Conservation (phyloP, 2,113 vertebrate genomes). For the Pollimyrus isidori region DNA sequence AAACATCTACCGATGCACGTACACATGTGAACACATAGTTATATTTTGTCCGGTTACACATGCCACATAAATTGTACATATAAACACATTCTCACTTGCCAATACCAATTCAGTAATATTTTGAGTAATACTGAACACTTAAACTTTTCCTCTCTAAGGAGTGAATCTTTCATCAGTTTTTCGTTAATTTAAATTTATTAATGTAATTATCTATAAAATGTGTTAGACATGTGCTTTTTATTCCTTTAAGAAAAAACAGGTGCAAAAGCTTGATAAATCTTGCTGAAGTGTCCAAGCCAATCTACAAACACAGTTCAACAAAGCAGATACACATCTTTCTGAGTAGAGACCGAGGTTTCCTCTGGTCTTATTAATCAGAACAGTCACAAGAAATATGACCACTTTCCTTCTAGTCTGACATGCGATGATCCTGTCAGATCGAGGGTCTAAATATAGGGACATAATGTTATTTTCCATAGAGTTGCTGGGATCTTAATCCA, state of each 20-base stretch:
- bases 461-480: constrained; percentile 20
- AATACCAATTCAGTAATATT: background rate
- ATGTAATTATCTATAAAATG: background rate
- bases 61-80: background rate
- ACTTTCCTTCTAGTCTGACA: constrained; percentile 5
- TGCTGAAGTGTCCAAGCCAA: background rate
- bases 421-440: constrained; percentile 4
- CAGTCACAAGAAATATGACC: background rate
- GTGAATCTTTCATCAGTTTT: background rate
- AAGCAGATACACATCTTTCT: constrained; percentile 29
- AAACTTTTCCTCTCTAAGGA: background rate
- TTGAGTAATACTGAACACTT: background rate
- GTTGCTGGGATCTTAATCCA: constrained; percentile 27
- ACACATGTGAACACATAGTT: background rate
- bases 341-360: constrained; percentile 31
- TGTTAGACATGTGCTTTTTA: background rate
- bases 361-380: constrained; percentile 8
- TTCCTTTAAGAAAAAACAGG: constrained; percentile 2
- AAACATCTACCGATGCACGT: background rate
- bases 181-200: background rate
- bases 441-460: constrained; percentile 9
- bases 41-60: background rate
- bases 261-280: background rate
- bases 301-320: constrained; percentile 7
- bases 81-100: background rate